Conservation (phyloP, 2,888 invertebrate species). For the Balanococcus diminutus region DNA sequence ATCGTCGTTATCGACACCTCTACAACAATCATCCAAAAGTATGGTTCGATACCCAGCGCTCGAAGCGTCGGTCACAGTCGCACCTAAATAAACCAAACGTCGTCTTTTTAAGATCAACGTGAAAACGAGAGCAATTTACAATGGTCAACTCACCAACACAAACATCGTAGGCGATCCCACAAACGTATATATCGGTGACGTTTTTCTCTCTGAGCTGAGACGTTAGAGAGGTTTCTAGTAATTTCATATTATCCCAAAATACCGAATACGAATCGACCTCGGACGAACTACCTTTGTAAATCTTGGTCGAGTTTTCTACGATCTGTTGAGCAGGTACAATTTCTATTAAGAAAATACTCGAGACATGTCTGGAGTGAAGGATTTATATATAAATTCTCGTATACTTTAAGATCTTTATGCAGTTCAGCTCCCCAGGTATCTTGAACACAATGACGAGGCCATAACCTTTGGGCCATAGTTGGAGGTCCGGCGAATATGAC, state of each 20-base stretch:
- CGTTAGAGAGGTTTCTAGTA: constrained; percentile 83
- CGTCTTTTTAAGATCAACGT: too few species aligned
- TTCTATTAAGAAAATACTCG: too few species aligned
- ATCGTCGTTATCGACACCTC: constrained; percentile 84
- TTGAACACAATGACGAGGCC: constrained; percentile 97
- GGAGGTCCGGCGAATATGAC: constrained; percentile 91
- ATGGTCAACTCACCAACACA: constrained; percentile 79
- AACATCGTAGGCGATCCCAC: constrained; percentile 93
- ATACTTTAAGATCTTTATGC: constrained; percentile 84
- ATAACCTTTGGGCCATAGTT: constrained; percentile 84
- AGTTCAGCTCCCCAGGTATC: constrained; percentile 94
- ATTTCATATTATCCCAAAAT: constrained; percentile 96
- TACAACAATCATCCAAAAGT: constrained; percentile 86
- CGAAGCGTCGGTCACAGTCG: constrained; percentile 87
- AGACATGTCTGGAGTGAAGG: too few species aligned
- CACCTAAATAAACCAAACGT: constrained; percentile 66
- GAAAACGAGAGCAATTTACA: too few species aligned
- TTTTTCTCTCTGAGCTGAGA: constrained; percentile 78
- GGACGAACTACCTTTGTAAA: constrained; percentile 91
- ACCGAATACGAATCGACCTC: constrained; percentile 97
- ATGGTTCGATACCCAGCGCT: constrained; percentile 89
- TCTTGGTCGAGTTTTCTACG: constrained; percentile 75
- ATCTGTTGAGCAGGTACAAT: constrained; percentile 65
- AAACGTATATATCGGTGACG: constrained; percentile 91
- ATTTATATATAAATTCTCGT: constrained; percentile 14